Evolutionary conservation across 2,113 vertebrate species (phyloP), one percentile per base, ranked within the genome.

Genomic region (Meleagris gallopavo): DNA sequence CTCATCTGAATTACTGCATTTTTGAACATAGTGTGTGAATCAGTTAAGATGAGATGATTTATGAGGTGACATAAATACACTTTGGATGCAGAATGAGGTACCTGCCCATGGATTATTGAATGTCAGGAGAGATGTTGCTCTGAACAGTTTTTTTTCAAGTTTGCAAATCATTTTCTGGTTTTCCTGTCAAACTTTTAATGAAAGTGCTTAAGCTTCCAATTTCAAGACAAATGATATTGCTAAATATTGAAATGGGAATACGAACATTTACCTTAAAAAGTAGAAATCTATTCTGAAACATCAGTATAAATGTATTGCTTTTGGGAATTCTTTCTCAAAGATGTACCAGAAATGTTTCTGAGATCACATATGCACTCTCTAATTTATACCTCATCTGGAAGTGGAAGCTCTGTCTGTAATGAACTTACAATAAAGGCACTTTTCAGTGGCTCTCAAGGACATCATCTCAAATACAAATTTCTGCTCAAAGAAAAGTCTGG

Each of bases 1-100:
- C 48, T 94, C 67, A 41, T 50, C 83, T 93, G 64, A 93, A 78
- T 65, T 24, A 13, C 41, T 79, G 70, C 45, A 34, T 89, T 94
- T 95, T 69, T 34, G 83, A 55, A 13, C 93, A 67, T 34, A 70
- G 38, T 61, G 76, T 60, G 55, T 73, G 27, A 85, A 81, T 80
- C 52, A 61, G 13, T 82, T 76, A 74, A 10, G 34, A 18, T 77
- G 48, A 66, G 52, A 48, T 90, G 71, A 67, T 69, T 87, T 93
- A 96, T 89, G 88, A 93, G 6, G 15, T 65, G 78, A 14, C 25
- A 34, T 85, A 93, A 93, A 72, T 82, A 67, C 7, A 41, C 65
- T 91, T 76, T 62, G 58, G 34, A 27, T 92, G 40, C 50, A 88
- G 17, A 60, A 1, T 75, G 61, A 77, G 10, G 7, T 78, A 64